phyloP scores from a whole-genome alignment of 2,113 vertebrate species.

The Neodon shergylaensis region DNA sequence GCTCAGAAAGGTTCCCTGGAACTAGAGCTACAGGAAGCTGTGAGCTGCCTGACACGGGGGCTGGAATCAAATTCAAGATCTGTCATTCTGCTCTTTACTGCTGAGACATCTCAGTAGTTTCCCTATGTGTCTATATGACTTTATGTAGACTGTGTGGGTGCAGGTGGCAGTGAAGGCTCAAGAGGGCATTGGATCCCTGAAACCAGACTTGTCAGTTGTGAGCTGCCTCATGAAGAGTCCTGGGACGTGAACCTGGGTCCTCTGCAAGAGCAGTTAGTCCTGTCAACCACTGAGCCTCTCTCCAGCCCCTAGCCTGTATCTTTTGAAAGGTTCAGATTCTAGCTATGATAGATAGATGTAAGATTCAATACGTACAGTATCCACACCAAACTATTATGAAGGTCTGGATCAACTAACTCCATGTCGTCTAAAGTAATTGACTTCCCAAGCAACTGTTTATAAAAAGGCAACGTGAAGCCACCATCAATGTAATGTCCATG shows the following conservation, averaged over 20 bases:
- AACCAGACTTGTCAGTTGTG: neutral
- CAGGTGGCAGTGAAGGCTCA: neutral
- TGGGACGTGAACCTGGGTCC: neutral
- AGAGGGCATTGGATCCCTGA: neutral
- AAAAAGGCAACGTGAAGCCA: conserved; percentile 98
- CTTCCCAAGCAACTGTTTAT: conserved; percentile 98
- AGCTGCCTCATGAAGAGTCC: neutral
- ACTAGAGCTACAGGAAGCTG: neutral
- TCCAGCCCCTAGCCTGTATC: neutral
- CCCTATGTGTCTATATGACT: neutral
- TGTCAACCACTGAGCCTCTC: neutral
- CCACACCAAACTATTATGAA: conserved; percentile 99
- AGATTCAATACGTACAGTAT: conserved; percentile 92
- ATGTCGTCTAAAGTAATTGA: conserved; percentile 99
- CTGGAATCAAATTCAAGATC: neutral
- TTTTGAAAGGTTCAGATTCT: conserved; percentile 35
- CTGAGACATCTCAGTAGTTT: neutral
- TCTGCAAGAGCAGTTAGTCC: neutral
- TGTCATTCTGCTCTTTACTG: neutral
- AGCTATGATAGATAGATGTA: conserved; percentile 35
- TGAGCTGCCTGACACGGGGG: neutral
- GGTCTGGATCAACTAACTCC: conserved; percentile 98
- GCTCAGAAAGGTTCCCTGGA: neutral
- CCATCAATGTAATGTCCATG: conserved; percentile 99
- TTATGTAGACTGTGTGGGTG: neutral